These are phyloP conservation scores for Anisognathus igniventris DNA, from an alignment of 2,797 vertebrate species.

Conservation along the genomic window DNA sequence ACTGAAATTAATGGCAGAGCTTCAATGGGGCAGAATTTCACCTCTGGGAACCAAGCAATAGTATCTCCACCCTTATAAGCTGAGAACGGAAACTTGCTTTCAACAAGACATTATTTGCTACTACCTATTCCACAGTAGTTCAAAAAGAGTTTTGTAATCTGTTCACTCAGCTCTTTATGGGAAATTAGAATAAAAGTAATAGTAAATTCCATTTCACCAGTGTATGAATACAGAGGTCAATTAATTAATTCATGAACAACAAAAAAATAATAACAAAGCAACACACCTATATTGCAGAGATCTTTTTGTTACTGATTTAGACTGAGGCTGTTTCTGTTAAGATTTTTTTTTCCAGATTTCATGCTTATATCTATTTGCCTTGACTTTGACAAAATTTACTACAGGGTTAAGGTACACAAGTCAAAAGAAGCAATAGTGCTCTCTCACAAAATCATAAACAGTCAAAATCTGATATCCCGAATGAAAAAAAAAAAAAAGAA, in stretches of 20 bases:
- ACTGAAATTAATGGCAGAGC: slow-evolving; percentile 32
- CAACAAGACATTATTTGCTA: not conserved
- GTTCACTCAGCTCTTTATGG: not conserved
- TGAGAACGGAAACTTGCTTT: slow-evolving; percentile 41
- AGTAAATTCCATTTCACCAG: not conserved
- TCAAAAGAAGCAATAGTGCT: not conserved
- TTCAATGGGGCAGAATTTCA: slow-evolving; percentile 50
- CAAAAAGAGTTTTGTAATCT: not conserved
- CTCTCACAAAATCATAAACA: not conserved
- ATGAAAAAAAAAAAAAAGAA: not conserved
- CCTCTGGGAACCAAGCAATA: slow-evolving; percentile 19
- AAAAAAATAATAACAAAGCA: not conserved
- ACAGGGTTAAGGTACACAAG: not conserved
- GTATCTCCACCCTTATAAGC: slow-evolving; percentile 21
- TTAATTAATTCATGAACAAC: not conserved
- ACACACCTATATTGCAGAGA: not conserved
- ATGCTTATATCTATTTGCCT: not conserved
- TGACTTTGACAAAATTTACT: not conserved
- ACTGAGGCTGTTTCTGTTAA: not conserved
- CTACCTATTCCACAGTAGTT: not conserved
- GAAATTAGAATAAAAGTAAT: not conserved
- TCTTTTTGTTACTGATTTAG: not conserved
- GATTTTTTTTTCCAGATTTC: not conserved
- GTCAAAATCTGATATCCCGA: not conserved
- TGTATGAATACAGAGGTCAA: not conserved